Evolutionary conservation across 2,113 vertebrate genomes (phyloP).

Genomic region (Cynopterus brachyotis): DNA sequence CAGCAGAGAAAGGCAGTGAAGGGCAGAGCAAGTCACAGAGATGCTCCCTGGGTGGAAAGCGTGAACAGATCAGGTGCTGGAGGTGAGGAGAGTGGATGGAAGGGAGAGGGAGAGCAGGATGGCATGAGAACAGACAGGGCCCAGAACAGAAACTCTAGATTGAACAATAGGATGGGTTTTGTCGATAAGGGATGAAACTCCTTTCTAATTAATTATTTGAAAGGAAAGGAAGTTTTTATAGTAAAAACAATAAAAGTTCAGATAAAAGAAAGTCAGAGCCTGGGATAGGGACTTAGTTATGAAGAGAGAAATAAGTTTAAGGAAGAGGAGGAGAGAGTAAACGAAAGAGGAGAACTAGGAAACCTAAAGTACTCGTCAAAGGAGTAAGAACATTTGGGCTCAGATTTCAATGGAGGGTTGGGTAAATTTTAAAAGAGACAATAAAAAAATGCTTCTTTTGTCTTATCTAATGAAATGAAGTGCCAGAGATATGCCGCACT

Average conservation of each 20-base stretch:
- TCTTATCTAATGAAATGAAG: conserved; percentile 26
- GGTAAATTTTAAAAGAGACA: not conserved
- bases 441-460: not conserved
- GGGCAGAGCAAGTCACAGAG: not conserved
- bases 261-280: not conserved
- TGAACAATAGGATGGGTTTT: not conserved
- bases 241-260: not conserved
- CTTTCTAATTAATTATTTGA: not conserved
- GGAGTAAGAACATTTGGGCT: not conserved
- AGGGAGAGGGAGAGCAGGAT: not conserved
- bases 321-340: not conserved
- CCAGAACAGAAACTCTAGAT: not conserved
- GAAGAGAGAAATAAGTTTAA: not conserved
- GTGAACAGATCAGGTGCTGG: not conserved
- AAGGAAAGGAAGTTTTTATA: not conserved
- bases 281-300: not conserved
- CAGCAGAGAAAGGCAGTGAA: not conserved
- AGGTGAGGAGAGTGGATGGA: accelerated
- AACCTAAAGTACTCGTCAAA: not conserved
- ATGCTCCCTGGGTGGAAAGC: not conserved
- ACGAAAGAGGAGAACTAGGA: not conserved
- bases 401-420: not conserved
- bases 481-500: not conserved
- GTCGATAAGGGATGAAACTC: not conserved
- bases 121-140: not conserved